Base-by-base conservation (phyloP, 1,140 invertebrate genomes). In the Scaptomyza pallida region DNA sequence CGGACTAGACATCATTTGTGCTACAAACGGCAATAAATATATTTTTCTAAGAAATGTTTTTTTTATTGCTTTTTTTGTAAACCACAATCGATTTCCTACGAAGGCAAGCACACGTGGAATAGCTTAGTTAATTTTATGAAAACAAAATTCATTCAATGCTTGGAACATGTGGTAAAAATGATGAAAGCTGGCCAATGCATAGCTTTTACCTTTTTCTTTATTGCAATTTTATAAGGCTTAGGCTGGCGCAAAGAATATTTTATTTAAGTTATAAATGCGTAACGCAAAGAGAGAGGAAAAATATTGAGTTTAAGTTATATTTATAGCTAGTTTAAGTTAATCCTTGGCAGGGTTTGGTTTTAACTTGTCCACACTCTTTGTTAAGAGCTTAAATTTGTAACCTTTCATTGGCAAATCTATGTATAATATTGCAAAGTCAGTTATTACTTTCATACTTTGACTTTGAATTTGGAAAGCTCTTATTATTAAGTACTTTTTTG, bases 191-290 rank as follows among this genome's bases (percentile, higher is more conserved):
- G 23, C 43, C 6, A 47, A 37, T 17, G 12, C 15, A 41, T 61
- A 40, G 19, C 51, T 17, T 43, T 50, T 37, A 45, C 26, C 15
- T 37, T 62, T 52, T 50, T 51, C 19, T 63, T 48, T 65, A 16
- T 55, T 12, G 19, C 21, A 26, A 16, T 41, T 17, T 13, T 19
- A 21, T 13, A 47, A 55, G 19, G 23, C 23, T 35, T 13, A 8
- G n/a, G n/a, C 47, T 1, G 26, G 9, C 5, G 12, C 21, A 26
- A 1, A 12, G 12, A 13, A 12, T 30, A 61, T n/a, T 43, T 9
- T 12, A 43, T 8, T 8, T 21, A 19, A 12, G 23, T 13, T n/a
- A 10, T 17, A 5, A 30, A 12, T 21, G 16, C 17, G n/a, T 41
- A n/a, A 55, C 13, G 3, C n/a, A 10, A 44, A n/a, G 23, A 48